These are phyloP conservation scores for Sternarchorhynchus goeldii DNA, from an alignment of 2,797 vertebrate species.

Conservation along the genomic window DNA sequence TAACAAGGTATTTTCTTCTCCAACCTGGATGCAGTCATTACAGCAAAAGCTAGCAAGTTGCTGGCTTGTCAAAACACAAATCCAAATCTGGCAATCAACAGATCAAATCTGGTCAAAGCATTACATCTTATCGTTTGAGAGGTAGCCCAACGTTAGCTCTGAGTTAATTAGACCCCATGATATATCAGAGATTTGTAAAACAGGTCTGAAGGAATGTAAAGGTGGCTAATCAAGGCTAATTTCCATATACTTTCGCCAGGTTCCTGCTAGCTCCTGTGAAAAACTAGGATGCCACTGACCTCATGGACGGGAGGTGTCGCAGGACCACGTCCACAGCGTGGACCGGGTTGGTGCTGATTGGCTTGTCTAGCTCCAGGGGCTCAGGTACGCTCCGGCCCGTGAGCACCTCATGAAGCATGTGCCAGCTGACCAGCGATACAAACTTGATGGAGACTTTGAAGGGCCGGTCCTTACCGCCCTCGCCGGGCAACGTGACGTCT, in stretches of 20 bases:
- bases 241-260: conserved; percentile 3
- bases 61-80: too few species aligned
- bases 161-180: too few species aligned
- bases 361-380: conserved; percentile 93
- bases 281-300: conserved; percentile 71
- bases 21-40: not conserved
- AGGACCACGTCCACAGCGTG: conserved; percentile 97
- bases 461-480: conserved; percentile 96
- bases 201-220: too few species aligned
- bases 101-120: too few species aligned
- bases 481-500: conserved; percentile 95
- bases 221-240: not conserved
- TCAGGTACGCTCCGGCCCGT: conserved; percentile 85
- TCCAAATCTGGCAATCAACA: too few species aligned
- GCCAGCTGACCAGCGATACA: conserved; percentile 97
- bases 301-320: conserved; percentile 98
- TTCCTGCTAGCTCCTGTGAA: not conserved
- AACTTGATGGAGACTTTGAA: conserved; percentile 96
- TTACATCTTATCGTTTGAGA: not conserved
- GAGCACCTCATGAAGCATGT: conserved; percentile 94
- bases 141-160: too few species aligned
- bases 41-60: too few species aligned
- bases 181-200: too few species aligned
- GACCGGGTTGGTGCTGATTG: conserved; percentile 97
- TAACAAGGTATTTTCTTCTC: not conserved